Evolutionary conservation across 2,888 invertebrate species (phyloP).

Genomic region (Abrostola triplasia): DNA sequence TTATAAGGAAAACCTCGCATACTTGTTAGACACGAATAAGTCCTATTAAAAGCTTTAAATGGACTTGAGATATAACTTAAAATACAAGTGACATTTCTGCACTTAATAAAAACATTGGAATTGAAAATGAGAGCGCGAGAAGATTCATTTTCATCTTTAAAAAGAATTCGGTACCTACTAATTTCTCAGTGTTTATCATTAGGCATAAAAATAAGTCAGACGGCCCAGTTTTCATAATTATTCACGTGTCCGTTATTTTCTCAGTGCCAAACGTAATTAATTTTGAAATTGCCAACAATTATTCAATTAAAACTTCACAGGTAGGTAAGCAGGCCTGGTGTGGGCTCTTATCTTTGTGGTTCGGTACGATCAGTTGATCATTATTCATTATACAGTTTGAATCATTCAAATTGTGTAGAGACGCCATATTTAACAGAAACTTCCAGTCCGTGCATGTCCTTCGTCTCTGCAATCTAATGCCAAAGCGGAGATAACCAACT

Average conservation of each 20-base stretch:
- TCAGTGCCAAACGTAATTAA: slow-evolving; percentile 16
- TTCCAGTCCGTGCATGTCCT: too few species aligned
- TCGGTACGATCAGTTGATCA: slow-evolving; percentile 12
- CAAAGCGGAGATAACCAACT: too few species aligned
- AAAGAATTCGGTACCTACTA: slow-evolving; percentile 15
- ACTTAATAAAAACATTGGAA: background rate
- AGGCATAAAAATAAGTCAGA: slow-evolving; percentile 6
- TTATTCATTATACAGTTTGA: slow-evolving; percentile 9
- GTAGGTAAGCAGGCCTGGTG: slow-evolving; percentile 3
- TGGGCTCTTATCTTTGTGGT: slow-evolving; percentile 6
- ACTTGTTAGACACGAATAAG: slow-evolving; percentile 34
- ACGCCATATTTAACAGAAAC: background rate
- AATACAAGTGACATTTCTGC: slow-evolving; percentile 9
- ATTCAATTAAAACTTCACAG: slow-evolving; percentile 35
- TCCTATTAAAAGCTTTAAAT: slow-evolving; percentile 31
- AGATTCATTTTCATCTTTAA: slow-evolving; percentile 5
- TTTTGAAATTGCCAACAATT: slow-evolving; percentile 16
- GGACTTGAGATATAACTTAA: slow-evolving; percentile 14
- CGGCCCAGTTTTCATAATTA: slow-evolving; percentile 12
- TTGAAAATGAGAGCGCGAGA: background rate
- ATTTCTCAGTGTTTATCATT: background rate
- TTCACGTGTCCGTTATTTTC: slow-evolving; percentile 10
- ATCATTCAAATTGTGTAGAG: background rate
- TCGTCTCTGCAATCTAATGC: too few species aligned
- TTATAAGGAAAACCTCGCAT: slow-evolving; percentile 26